These are phyloP conservation scores for Procavia capensis DNA, from an alignment of 2,113 vertebrate genomes.

Conservation along the genomic window DNA sequence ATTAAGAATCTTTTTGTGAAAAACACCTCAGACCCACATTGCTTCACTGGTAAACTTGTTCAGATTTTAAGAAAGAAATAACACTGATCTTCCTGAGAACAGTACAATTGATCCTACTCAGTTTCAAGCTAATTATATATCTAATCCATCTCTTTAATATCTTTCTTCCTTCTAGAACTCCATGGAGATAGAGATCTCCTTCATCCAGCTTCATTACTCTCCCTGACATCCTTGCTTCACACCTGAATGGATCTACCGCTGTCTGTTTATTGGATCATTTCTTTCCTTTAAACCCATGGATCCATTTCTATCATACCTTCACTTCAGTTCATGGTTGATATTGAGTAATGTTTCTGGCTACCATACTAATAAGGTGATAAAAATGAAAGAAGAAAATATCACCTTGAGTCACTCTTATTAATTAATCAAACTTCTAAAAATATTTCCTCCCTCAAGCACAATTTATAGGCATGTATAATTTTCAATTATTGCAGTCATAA, in stretches of 20 bases:
- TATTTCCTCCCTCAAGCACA: neutral
- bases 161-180: neutral
- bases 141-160: neutral
- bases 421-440: neutral
- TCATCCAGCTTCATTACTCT: neutral
- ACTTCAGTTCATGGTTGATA: neutral
- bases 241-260: neutral
- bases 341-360: neutral
- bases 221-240: neutral
- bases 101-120: neutral
- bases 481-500: neutral
- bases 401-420: neutral
- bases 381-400: neutral
- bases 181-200: too few species aligned
- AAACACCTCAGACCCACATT: neutral
- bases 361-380: neutral
- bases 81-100: neutral
- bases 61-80: neutral
- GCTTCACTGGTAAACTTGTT: neutral
- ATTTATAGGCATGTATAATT: neutral
- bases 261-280: too few species aligned
- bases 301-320: neutral
- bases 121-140: neutral
- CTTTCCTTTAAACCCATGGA: neutral
- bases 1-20: neutral